Conservation (phyloP, 2,888 invertebrate genomes). For the Timandra comae region DNA sequence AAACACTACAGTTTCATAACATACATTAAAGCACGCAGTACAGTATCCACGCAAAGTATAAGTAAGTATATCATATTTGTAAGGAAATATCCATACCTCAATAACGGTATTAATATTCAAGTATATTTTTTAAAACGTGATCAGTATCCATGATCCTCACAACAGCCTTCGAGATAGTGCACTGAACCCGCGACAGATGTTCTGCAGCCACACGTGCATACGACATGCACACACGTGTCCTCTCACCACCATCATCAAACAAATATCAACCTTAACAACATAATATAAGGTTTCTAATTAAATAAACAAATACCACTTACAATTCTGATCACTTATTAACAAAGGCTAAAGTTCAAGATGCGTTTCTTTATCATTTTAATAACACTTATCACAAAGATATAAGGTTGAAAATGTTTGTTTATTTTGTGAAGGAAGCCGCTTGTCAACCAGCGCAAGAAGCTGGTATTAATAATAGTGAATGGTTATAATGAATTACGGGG, state of each 20-base stretch:
- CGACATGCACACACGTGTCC: conserved; percentile 18
- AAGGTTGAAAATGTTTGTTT: conserved; percentile 8
- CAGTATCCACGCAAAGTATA: too few species aligned
- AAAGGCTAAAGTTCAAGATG: conserved; percentile 9
- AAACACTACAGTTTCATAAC: too few species aligned
- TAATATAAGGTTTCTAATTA: too few species aligned
- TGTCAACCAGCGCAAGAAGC: conserved; percentile 18
- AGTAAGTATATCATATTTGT: too few species aligned
- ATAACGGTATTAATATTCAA: too few species aligned
- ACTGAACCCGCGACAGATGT: conserved; percentile 27
- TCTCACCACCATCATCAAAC: neutral
- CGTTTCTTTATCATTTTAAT: conserved; percentile 1
- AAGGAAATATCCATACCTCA: too few species aligned
- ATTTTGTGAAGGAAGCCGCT: conserved; percentile 21
- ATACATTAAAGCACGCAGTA: too few species aligned
- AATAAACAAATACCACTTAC: too few species aligned
- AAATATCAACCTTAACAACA: too few species aligned
- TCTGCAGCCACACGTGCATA: conserved; percentile 19
- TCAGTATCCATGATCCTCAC: conserved; percentile 8
- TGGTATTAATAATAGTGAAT: conserved; percentile 20
- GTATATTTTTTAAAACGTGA: conserved; percentile 7
- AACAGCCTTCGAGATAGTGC: conserved; percentile 14
- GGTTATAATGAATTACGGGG: conserved; percentile 16
- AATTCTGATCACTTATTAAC: neutral
- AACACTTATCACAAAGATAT: conserved; percentile 6